These are phyloP conservation scores for Pomatorhinus ruficollis DNA, from an alignment of 2,113 vertebrate genomes.

Conservation along the genomic window DNA sequence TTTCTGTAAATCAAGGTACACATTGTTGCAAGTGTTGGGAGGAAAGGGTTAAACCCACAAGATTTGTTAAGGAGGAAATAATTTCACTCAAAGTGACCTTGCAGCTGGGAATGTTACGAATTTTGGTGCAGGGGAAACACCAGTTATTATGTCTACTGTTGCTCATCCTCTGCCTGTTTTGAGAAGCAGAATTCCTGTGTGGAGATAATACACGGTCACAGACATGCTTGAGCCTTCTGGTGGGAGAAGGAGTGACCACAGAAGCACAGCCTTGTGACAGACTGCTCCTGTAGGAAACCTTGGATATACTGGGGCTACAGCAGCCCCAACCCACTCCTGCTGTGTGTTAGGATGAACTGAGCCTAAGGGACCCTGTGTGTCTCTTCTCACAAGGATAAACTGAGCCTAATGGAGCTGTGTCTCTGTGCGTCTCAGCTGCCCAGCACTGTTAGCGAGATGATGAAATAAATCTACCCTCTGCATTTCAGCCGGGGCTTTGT, in stretches of 20 bases:
- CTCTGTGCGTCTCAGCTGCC: not conserved
- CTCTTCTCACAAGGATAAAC: not conserved
- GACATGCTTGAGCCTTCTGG: not conserved
- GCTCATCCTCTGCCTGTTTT: not conserved
- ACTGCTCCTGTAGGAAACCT: not conserved
- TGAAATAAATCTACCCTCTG: not conserved
- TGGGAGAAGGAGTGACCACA: not conserved
- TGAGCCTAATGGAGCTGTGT: not conserved
- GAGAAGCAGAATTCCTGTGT: not conserved
- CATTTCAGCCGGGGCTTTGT: not conserved
- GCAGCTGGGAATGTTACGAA: not conserved
- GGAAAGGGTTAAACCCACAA: not conserved
- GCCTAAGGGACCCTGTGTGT: accelerated
- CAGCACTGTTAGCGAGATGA: accelerated
- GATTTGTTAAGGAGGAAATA: not conserved
- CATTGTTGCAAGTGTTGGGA: not conserved
- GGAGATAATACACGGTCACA: not conserved
- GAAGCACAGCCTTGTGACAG: not conserved
- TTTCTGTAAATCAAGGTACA: not conserved
- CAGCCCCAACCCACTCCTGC: not conserved
- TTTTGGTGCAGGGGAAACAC: not conserved
- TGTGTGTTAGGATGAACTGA: accelerated
- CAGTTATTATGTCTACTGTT: not conserved
- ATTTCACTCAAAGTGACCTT: not conserved
- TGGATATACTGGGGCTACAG: accelerated